A percentile compares a stretch with the other conserved stretches of the same genome.
These are phyloP conservation scores for Lycophotia porphyrea DNA, from an alignment of 2,888 invertebrate species.

Conservation along the genomic window DNA sequence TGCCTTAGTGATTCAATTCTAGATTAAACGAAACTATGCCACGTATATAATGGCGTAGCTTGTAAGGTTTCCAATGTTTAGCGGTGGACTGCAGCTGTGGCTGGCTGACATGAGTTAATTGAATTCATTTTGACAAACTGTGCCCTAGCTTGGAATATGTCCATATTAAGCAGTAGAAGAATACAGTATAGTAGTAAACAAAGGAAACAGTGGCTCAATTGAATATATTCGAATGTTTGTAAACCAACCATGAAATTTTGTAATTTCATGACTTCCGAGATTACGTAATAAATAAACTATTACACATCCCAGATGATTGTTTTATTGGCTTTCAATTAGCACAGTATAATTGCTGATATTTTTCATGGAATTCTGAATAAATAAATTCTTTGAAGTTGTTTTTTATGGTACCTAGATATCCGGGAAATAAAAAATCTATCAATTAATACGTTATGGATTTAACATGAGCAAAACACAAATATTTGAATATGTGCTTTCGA, in stretches of 20 bases:
- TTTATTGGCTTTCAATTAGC: neutral
- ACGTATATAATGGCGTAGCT: neutral
- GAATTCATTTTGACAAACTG: neutral
- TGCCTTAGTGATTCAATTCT: slow-evolving; percentile 7
- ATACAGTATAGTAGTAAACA: no score
- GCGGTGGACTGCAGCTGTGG: neutral
- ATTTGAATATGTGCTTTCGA: neutral
- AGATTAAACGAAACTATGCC: neutral
- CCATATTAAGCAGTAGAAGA: no score
- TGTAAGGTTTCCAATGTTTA: neutral
- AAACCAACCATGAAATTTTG: neutral
- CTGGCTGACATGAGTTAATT: neutral
- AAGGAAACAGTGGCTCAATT: neutral
- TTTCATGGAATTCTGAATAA: neutral
- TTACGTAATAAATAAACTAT: neutral
- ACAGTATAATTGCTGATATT: neutral
- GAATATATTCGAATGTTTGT: neutral
- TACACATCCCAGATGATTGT: neutral
- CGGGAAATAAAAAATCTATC: neutral
- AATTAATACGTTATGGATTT: neutral
- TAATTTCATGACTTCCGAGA: neutral
- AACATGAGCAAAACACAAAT: neutral
- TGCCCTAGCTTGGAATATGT: neutral
- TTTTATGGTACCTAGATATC: neutral
- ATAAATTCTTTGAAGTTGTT: neutral